phyloP scores from a whole-genome alignment of 2,797 vertebrate species.

The Melanotaenia nigrans region DNA sequence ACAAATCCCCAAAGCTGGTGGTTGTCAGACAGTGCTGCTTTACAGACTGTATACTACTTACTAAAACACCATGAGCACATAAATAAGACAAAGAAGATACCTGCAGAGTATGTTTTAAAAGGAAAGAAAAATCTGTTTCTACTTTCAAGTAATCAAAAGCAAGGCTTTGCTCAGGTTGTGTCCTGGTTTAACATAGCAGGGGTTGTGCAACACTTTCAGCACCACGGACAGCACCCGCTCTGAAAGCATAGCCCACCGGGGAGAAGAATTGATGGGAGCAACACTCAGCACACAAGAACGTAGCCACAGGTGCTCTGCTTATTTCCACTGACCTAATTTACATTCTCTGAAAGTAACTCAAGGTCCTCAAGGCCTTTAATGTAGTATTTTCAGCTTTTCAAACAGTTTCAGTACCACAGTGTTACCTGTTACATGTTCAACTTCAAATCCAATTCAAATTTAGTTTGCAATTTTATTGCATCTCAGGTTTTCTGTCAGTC shows the following conservation, averaged over 20 bases:
- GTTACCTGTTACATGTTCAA: background rate
- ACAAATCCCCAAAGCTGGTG: no score
- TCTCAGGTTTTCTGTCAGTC: background rate
- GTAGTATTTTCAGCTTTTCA: background rate
- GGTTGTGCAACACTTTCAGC: conserved; percentile 27
- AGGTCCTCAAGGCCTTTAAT: conserved; percentile 33
- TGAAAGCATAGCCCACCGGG: conserved; percentile 23
- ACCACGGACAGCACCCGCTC: conserved; percentile 16
- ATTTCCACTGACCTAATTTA: conserved; percentile 64
- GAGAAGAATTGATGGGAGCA: conserved; percentile 27
- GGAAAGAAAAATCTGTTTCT: background rate
- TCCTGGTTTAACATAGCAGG: conserved; percentile 16
- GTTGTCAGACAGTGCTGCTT: no score
- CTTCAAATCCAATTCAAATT: background rate
- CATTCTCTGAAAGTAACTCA: conserved; percentile 51
- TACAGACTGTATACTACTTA: background rate
- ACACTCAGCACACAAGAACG: conserved; percentile 43
- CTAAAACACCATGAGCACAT: background rate
- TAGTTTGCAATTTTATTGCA: background rate
- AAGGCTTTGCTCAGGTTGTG: background rate
- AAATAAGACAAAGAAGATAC: background rate
- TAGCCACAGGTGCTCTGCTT: conserved; percentile 65
- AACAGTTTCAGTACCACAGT: conserved; percentile 5
- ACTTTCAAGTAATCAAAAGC: background rate
- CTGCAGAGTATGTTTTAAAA: background rate